Evolutionary conservation across 2,113 vertebrate genomes (phyloP).

Genomic region (Aegithalos caudatus): DNA sequence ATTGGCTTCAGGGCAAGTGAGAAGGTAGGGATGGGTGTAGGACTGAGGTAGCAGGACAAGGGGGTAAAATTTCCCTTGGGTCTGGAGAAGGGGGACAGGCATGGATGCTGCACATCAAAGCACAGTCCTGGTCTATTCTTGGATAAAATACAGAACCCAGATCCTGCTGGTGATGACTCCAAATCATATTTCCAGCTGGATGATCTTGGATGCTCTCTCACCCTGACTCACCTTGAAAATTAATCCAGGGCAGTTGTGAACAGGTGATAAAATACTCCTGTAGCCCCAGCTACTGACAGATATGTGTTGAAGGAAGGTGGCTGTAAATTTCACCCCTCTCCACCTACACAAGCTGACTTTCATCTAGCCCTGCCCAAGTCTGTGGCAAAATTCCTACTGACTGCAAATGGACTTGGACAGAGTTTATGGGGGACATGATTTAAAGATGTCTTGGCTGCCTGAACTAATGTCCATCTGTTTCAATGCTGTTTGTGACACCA

Average conservation of each 20-base stretch:
- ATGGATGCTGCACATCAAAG: neutral
- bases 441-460: neutral
- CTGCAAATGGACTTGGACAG: neutral
- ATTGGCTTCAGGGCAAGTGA: neutral
- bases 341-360: neutral
- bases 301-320: neutral
- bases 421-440: neutral
- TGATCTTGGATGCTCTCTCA: neutral
- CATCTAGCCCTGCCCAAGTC: neutral
- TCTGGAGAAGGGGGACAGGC: neutral
- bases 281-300: neutral
- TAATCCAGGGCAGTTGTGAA: neutral
- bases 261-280: neutral
- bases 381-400: neutral
- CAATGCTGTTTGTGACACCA: neutral
- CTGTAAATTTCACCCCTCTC: neutral
- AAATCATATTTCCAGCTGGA: neutral
- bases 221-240: neutral
- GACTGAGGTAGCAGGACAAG: neutral
- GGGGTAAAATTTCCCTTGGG: neutral
- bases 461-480: slow-evolving; percentile 13
- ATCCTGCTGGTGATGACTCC: neutral
- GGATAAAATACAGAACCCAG: neutral
- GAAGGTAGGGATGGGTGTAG: neutral
- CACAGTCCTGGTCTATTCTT: neutral